phyloP scores from a whole-genome alignment of 2,797 vertebrate species.

The Sciurus vulgaris region DNA sequence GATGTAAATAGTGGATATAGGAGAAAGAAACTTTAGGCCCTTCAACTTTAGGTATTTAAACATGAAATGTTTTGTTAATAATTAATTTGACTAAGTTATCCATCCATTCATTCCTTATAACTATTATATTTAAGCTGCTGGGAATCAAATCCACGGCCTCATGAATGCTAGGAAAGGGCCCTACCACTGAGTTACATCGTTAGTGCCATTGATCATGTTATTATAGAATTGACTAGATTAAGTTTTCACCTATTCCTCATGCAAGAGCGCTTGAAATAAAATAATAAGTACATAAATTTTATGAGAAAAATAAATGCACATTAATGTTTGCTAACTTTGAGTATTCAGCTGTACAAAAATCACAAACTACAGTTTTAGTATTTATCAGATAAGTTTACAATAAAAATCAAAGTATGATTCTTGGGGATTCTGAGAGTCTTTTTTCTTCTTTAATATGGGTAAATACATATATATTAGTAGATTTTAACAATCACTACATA shows the following conservation, averaged over 20 bases:
- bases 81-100: neutral
- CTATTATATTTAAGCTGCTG: neutral
- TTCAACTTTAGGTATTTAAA: neutral
- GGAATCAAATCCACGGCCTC: neutral
- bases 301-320: neutral
- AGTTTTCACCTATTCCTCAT: neutral
- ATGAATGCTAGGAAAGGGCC: neutral
- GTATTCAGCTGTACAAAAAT: neutral
- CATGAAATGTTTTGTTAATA: neutral
- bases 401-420: neutral
- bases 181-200: neutral
- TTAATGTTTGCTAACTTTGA: slow-evolving; percentile 16
- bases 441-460: neutral
- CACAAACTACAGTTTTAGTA: neutral
- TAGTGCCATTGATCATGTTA: neutral
- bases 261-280: neutral
- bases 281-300: neutral
- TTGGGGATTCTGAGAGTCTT: neutral
- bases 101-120: neutral
- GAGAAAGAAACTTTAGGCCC: neutral
- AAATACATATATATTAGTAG: neutral
- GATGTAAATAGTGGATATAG: neutral
- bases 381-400: neutral
- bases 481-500: neutral
- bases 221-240: neutral